A percentile compares a stretch with the other conserved stretches of the same genome.
Evolutionary conservation across 1,140 invertebrate genomes (phyloP).

Genomic region (Leptinotarsa undecemlineata): DNA sequence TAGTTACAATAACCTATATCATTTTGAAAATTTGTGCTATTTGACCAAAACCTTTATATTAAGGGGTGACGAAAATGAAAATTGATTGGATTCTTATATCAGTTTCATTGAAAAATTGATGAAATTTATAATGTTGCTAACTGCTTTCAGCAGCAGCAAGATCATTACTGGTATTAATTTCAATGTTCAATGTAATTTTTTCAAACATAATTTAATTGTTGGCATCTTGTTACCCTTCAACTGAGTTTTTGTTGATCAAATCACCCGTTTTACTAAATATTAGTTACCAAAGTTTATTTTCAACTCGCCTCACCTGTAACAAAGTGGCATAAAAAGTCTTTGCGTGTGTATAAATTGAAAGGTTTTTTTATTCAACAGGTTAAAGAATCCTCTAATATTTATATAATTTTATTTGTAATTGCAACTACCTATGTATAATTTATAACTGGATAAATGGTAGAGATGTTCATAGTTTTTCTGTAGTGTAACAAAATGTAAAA

Average conservation of each 20-base stretch:
- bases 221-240: not conserved
- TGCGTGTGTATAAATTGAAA: not conserved
- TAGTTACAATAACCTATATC: too few relatives aligned
- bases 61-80: too few relatives aligned
- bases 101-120: too few relatives aligned
- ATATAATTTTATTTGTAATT: constrained; percentile 27
- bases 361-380: constrained; percentile 8
- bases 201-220: not conserved
- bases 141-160: too few relatives aligned
- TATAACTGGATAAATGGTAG: constrained; percentile 16
- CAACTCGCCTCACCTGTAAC: not conserved
- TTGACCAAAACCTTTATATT: too few relatives aligned
- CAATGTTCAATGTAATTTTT: too few relatives aligned
- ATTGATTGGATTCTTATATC: too few relatives aligned
- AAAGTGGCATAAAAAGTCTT: constrained; percentile 4
- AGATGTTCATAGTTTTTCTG: constrained; percentile 23
- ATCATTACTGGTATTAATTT: too few relatives aligned
- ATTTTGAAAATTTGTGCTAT: too few relatives aligned
- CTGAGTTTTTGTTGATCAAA: not conserved
- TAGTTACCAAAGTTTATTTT: not conserved
- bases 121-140: too few relatives aligned
- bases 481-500: constrained; percentile 22
- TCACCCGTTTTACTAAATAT: not conserved
- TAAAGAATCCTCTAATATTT: not conserved
- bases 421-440: constrained; percentile 29